These are phyloP conservation scores for Pogonus chalceus DNA, from an alignment of 1,140 invertebrate genomes.

Conservation along the genomic window DNA sequence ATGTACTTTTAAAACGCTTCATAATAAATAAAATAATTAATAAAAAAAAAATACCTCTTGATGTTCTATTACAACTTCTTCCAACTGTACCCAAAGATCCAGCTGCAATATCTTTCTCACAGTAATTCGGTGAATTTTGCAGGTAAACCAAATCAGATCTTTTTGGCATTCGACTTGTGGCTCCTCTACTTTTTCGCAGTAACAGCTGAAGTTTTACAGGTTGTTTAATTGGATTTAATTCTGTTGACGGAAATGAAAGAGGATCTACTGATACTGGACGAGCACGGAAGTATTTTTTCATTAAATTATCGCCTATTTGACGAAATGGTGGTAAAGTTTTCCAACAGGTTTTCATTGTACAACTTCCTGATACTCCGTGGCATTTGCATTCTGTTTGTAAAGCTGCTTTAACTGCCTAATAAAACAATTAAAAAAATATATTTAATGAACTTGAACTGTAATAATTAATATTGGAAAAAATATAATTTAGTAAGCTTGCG, in stretches of 20 bases:
- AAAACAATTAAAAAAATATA: conserved; percentile 30
- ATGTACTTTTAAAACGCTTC: too few relatives aligned
- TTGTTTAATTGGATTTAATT: conserved; percentile 28
- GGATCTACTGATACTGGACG: conserved; percentile 54
- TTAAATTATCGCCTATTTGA: conserved; percentile 69
- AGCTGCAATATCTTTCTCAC: conserved; percentile 61
- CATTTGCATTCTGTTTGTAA: conserved; percentile 86
- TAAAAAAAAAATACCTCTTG: conserved; percentile 46
- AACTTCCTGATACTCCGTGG: conserved; percentile 92
- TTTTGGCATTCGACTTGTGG: conserved; percentile 47
- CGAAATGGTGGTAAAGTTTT: conserved; percentile 76
- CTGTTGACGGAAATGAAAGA: conserved; percentile 34
- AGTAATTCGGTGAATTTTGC: conserved; percentile 86
- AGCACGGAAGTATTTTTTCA: conserved; percentile 74
- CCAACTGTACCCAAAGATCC: conserved; percentile 80
- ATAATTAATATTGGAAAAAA: too few relatives aligned
- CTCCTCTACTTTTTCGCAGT: conserved; percentile 28
- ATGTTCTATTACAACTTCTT: conserved; percentile 74
- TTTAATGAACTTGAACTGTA: neutral
- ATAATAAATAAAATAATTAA: too few relatives aligned
- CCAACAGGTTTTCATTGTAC: conserved; percentile 92
- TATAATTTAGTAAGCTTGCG: too few relatives aligned
- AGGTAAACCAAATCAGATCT: conserved; percentile 80
- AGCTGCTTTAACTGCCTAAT: conserved; percentile 73
- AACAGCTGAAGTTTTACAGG: conserved; percentile 26